Percentiles rank a stretch among this genome's conserved stretches.
Conservation (phyloP, 2,888 invertebrate species). For the Megastigmus dorsalis region DNA sequence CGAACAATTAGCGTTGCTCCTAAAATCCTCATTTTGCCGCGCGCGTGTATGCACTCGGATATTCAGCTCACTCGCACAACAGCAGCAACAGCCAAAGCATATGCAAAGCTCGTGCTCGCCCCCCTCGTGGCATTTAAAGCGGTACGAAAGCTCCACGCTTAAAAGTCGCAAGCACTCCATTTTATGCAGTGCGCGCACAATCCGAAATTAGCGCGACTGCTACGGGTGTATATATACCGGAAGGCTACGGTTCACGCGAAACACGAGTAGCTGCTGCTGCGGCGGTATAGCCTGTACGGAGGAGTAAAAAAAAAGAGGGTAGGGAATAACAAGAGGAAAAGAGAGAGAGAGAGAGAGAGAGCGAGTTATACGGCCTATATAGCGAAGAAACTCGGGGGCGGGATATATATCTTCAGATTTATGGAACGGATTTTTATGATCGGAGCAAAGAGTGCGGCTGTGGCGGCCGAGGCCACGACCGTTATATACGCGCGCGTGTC, state of each 20-base stretch:
- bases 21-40: too few species aligned
- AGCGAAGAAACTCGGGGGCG: not conserved
- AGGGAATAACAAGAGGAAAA: conserved; percentile 1
- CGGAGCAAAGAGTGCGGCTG: conserved; percentile 22
- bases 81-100: too few species aligned
- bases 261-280: not conserved
- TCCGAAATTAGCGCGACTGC: conserved; percentile 25
- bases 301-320: too few species aligned
- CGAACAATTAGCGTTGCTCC: too few species aligned
- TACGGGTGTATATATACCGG: not conserved
- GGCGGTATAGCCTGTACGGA: too few species aligned
- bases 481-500: not conserved
- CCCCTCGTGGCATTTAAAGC: conserved; percentile 39
- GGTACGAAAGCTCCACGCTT: not conserved
- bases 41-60: too few species aligned
- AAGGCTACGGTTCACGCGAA: conserved; percentile 29
- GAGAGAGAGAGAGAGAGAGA: too few species aligned
- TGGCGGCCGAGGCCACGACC: too few species aligned
- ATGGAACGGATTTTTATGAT: conserved; percentile 47
- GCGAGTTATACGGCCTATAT: conserved; percentile 30
- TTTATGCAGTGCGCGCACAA: not conserved
- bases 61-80: too few species aligned
- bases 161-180: conserved; percentile 9
- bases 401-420: conserved; percentile 42
- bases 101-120: too few species aligned